Evolutionary conservation across 2,797 vertebrate species (phyloP), one percentile per base, ranked within the genome.

Genomic region (Steatocranus sp.): DNA sequence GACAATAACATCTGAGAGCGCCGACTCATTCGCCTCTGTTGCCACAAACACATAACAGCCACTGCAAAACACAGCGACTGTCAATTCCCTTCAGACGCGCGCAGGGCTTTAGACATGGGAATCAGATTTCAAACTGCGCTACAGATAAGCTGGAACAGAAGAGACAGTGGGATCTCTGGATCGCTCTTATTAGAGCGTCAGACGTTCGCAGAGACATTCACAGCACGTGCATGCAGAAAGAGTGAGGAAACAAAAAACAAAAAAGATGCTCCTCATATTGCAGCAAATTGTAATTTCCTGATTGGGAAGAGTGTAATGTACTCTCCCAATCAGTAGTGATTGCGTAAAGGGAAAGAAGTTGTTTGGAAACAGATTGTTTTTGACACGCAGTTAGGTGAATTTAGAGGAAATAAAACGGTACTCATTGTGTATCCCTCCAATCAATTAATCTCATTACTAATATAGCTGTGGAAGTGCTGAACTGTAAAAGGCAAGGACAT

Each of bases 401-500:
- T 88, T 84, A 90, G 73, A 87, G 89, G 78, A 86, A 90, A 94
- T 87, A 56, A 87, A 80, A 87, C 56, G 51, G 83, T 79, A 83
- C 86, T 88, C 85, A 88, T 88, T 88, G 85, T 90, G 88, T 87
- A 86, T 89, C 81, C 81, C 83, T 83, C 68, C 73, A 74, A 91
- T 93, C 91, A 93, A 94, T 95, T 92, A 93, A 94, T 93, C 90
- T 91, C 90, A 87, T 93, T 90, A 91, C 89, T 88, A 87, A 93
- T 83, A 87, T 88, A 90, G 92, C 89, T 73, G 91, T 88, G 87
- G 91, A 90, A 89, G 91, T 88, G 91, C 87, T 94, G 87, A 91
- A 93, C 91, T 88, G 87, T 87, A 82, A 81, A 89, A 93, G 88
- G 85, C 91, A 94, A 92, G 91, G 94, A 93, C 91, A 83, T 85